These are phyloP conservation scores for Teleogryllus oceanicus DNA, from an alignment of 2,888 invertebrate genomes.

Conservation along the genomic window DNA sequence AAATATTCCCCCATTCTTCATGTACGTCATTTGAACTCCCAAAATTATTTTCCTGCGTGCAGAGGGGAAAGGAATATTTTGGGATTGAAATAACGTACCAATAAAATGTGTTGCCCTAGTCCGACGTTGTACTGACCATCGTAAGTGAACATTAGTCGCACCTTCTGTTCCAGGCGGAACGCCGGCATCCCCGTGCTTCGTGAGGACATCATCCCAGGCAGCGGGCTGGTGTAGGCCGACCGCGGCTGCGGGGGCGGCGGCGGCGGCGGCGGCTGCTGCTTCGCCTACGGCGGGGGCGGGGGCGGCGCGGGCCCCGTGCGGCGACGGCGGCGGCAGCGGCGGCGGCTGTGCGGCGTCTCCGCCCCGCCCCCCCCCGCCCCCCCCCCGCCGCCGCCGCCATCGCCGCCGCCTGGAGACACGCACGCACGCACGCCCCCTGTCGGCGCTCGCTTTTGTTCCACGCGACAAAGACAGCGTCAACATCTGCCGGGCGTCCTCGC, in stretches of 20 bases:
- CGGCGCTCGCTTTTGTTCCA: not conserved
- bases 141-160: too few relatives aligned
- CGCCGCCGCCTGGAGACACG: not conserved
- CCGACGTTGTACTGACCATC: too few relatives aligned
- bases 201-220: conserved; percentile 63
- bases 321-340: not conserved
- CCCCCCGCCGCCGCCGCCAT: not conserved
- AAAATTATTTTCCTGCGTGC: too few relatives aligned
- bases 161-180: conserved; percentile 55
- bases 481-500: not conserved
- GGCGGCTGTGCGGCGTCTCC: not conserved
- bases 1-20: too few relatives aligned
- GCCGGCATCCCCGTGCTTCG: conserved; percentile 61
- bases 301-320: not conserved
- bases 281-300: not conserved
- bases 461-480: not conserved
- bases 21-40: too few relatives aligned
- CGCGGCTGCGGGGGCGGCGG: not conserved
- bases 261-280: not conserved
- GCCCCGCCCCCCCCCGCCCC: not conserved
- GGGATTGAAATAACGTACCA: too few relatives aligned
- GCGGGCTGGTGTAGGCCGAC: conserved; percentile 53
- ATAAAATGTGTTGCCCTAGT: too few relatives aligned
- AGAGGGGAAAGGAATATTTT: fast-evolving
- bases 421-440: not conserved